phyloP scores from a whole-genome alignment of 2,113 vertebrate genomes.

The Lonchura striata region DNA sequence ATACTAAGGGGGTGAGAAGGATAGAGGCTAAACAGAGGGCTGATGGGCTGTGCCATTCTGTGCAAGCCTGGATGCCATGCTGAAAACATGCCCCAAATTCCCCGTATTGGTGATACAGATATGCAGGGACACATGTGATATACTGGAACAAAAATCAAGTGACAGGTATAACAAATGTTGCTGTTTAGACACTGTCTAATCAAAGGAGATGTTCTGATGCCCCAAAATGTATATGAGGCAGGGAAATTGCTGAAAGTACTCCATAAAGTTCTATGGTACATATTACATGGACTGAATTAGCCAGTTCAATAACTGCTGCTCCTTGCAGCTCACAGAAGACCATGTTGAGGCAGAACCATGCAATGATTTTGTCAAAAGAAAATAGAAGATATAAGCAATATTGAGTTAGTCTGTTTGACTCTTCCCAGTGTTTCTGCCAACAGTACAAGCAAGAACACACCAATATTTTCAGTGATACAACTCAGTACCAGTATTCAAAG shows the following conservation, averaged over 20 bases:
- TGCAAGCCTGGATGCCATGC: background rate
- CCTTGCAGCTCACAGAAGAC: background rate
- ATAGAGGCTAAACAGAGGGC: background rate
- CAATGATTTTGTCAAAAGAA: background rate
- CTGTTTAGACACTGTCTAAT: background rate
- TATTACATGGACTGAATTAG: background rate
- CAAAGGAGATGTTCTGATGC: background rate
- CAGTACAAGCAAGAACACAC: background rate
- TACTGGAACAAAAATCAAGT: background rate
- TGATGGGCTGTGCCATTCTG: background rate
- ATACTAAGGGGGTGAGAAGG: background rate
- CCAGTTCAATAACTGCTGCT: background rate
- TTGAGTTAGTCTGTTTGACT: background rate
- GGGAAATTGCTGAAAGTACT: accelerated
- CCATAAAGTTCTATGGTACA: background rate
- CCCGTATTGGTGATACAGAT: background rate
- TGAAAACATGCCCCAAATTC: background rate
- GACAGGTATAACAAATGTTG: background rate
- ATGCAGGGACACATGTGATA: background rate
- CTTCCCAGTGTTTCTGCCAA: background rate
- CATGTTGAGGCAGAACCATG: accelerated
- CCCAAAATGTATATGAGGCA: background rate
- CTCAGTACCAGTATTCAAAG: background rate
- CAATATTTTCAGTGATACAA: background rate
- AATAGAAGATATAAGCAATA: background rate